Evolutionary conservation across 2,888 invertebrate genomes (phyloP), one percentile per base, ranked within the genome.

Genomic region (Drosophila imparisetae): DNA sequence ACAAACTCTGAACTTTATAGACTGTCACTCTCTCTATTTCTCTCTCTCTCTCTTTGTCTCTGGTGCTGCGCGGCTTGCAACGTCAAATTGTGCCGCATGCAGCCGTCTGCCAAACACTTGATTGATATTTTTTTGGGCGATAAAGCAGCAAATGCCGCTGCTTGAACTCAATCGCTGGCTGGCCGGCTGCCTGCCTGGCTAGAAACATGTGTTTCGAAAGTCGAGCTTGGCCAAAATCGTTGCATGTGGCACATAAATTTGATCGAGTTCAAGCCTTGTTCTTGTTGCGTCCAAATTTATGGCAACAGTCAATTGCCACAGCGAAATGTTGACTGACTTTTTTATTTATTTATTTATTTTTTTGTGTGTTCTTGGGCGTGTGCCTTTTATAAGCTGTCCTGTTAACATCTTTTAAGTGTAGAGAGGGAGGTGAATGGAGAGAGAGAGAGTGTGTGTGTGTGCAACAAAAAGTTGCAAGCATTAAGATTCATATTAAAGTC

Each of bases 1-100:
- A 79, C 79, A 91, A 82, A 88, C 80, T 79, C 80, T 81, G 83
- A 83, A 78, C 87, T 89, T 91, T 91, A 89, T 89, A 81, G 86
- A 91, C 90, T 91, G 70, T 61, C 68, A 59, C 38, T 53, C 15
- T 50, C 24, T 42, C 45, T 13, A 21, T 21, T 13, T 13, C 42
- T 21, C 42, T 21, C 21, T 42, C 18, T 27, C 27, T 50, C 5
- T 27, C 29, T 40, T 27, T 40, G 5, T 15, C 50, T 21, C 10
- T 18, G 18, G 1, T 38, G 38, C 42, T n/a, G 40, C 10, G 40
- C 18, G 1, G 40, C 10, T 49, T 50, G 67, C 67, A 54, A 57
- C 48, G 21, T 48, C 57, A 49, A 32, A 52, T 13, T 45, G 21
- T 40, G 61, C 34, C 29, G 24, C 74, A 42, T 62, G 62, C 45